Evolutionary conservation across 1,140 invertebrate genomes (phyloP).

Genomic region (Cherax quadricarinatus): DNA sequence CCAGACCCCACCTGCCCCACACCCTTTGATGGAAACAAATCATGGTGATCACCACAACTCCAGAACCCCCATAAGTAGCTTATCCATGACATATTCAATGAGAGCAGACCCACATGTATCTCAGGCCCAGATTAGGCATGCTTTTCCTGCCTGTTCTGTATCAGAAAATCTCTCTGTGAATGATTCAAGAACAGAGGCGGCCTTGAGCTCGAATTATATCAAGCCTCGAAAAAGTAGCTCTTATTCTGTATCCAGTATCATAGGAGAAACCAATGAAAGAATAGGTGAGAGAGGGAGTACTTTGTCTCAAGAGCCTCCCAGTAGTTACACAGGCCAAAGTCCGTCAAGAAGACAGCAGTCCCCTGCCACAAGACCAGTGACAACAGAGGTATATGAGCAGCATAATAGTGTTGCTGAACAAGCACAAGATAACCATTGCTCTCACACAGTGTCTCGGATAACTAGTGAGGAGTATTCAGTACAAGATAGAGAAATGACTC

Average conservation of each 20-base stretch:
- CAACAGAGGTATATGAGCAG: slow-evolving; percentile 34
- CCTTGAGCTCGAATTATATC: slow-evolving; percentile 38
- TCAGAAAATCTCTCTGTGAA: slow-evolving; percentile 46
- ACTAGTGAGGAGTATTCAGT: slow-evolving; percentile 25
- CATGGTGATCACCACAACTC: slow-evolving; percentile 39
- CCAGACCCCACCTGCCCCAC: slow-evolving; percentile 39
- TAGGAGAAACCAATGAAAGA: slow-evolving; percentile 72
- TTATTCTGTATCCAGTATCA: slow-evolving; percentile 73
- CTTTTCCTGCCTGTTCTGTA: slow-evolving; percentile 51
- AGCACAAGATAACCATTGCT: slow-evolving; percentile 26
- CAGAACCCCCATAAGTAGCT: slow-evolving; percentile 43
- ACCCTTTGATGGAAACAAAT: slow-evolving; percentile 48
- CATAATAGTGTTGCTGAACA: slow-evolving; percentile 30
- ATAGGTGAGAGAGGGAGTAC: slow-evolving; percentile 41
- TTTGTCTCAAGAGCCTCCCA: slow-evolving; percentile 52
- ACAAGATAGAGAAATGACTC: slow-evolving; percentile 27
- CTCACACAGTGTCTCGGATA: slow-evolving; percentile 24
- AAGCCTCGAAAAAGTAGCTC: slow-evolving; percentile 71
- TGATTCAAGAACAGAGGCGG: slow-evolving; percentile 48
- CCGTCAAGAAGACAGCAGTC: slow-evolving; percentile 56
- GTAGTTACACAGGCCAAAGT: slow-evolving; percentile 50
- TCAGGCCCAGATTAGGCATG: slow-evolving; percentile 54
- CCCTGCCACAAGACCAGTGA: slow-evolving; percentile 23
- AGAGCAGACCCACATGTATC: slow-evolving; percentile 48
- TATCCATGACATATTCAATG: slow-evolving; percentile 49